These are phyloP conservation scores for Samia ricini DNA, from an alignment of 1,140 invertebrate genomes.

Conservation along the genomic window DNA sequence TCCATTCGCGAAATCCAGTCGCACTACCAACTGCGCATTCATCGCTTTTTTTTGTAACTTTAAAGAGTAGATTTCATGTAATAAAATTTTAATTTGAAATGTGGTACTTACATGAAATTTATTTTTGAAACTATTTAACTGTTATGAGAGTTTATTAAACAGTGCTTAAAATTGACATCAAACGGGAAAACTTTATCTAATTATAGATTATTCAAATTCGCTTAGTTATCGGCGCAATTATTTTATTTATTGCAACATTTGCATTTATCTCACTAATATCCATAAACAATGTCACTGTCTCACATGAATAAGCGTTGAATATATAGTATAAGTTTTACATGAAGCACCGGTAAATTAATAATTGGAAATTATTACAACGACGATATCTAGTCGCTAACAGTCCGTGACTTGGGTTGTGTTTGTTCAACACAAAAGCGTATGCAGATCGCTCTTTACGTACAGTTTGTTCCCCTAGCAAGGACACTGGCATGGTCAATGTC, in stretches of 20 bases:
- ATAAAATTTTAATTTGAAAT: too few relatives aligned
- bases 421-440: constrained; percentile 26
- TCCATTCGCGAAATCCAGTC: too few relatives aligned
- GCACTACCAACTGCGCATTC: too few relatives aligned
- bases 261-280: neutral
- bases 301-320: neutral
- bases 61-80: too few relatives aligned
- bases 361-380: neutral
- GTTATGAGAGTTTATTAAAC: too few relatives aligned
- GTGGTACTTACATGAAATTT: too few relatives aligned
- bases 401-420: constrained; percentile 7
- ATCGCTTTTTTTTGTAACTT: too few relatives aligned
- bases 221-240: too few relatives aligned
- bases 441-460: constrained; percentile 15
- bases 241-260: neutral
- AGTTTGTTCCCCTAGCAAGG: constrained; percentile 33
- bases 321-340: neutral
- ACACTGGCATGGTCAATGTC: constrained; percentile 47
- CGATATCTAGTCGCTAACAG: neutral
- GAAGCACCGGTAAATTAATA: neutral
- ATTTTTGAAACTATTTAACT: too few relatives aligned
- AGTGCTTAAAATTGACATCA: too few relatives aligned
- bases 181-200: too few relatives aligned
- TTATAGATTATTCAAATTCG: too few relatives aligned
- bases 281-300: neutral